A percentile compares a stretch with the other conserved stretches of the same genome.
These are phyloP conservation scores for Heliopora coerulea DNA, from an alignment of 92 coral and sea anemone genomes.

Conservation along the genomic window DNA sequence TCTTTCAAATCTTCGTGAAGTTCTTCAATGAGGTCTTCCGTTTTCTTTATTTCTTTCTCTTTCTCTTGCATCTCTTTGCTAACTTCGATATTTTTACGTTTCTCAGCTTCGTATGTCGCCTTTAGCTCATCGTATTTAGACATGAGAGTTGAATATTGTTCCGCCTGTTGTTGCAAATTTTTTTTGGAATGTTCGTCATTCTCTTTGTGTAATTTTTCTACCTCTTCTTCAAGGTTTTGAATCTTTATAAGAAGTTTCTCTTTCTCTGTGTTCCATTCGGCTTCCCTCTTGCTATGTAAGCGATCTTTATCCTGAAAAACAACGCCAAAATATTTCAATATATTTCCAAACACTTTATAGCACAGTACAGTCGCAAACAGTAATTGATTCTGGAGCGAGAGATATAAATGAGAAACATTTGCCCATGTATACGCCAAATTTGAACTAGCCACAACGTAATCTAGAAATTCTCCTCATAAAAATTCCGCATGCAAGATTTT, in stretches of 20 bases:
- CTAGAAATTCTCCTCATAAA: too few species aligned
- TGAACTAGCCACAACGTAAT: too few species aligned
- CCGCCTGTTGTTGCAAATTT: neutral
- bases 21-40: neutral
- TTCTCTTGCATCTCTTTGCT: neutral
- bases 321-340: too few species aligned
- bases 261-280: neutral
- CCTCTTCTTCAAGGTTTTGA: neutral
- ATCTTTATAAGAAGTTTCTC: neutral
- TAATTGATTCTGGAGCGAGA: too few species aligned
- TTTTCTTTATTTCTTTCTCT: neutral
- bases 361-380: too few species aligned
- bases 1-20: neutral
- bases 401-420: too few species aligned
- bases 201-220: too few species aligned
- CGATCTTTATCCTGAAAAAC: too few species aligned
- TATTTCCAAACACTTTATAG: too few species aligned
- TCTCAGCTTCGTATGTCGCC: neutral
- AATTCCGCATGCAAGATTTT: too few species aligned
- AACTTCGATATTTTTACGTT: neutral
- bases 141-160: neutral
- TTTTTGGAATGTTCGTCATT: neutral
- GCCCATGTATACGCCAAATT: too few species aligned
- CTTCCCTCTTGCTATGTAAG: constrained; percentile 1
- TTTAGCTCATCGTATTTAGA: neutral